Evolutionary conservation across 2,888 invertebrate genomes (phyloP), one percentile per base, ranked within the genome.

Genomic region (Bombylius discolor): DNA sequence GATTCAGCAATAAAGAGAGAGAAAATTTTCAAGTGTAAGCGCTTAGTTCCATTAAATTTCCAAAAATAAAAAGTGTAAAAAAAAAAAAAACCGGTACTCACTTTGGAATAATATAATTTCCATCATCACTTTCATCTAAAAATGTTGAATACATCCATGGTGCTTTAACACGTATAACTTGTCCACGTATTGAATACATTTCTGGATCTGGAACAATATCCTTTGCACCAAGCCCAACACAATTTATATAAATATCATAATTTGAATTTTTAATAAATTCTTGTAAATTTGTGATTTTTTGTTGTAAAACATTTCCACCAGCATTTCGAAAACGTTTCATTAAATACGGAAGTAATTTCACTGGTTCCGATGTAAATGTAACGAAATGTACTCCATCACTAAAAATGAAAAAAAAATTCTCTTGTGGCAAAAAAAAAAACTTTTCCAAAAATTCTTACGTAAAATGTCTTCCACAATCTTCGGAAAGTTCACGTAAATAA

Each of bases 21-120:
- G 3, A 23, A 23, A n/a, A n/a, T n/a, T 23, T 23, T 23, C 23
- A 23, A 23, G 23, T 23, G 23, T 23, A 23, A 23, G 23, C 23
- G 23, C 23, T 23, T 23, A 23, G 23, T 23, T 23, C 23, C 23
- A 23, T n/a, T n/a, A n/a, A n/a, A 23, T 23, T 23, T 23, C 23
- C 23, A 23, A 23, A 23, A 23, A 23, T 3, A 23, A 23, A 23
- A 23, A 23, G 23, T 23, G 23, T 23, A 23, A 23, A 23, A 23
- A 23, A 23, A 3, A 23, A 23, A 23, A 23, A 23, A 23, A 23
- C 23, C 23, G 23, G 23, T 59, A 70, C 77, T 76, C 76, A 88
- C 88, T 89, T 90, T 13, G 89, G 87, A 68, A 91, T 84, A 12
- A 90, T 79, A 64, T 90, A 90, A 66, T 81, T 77, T 39, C 81